These are phyloP conservation scores for Pteropus alecto DNA, from an alignment of 2,113 vertebrate species.

Conservation along the genomic window DNA sequence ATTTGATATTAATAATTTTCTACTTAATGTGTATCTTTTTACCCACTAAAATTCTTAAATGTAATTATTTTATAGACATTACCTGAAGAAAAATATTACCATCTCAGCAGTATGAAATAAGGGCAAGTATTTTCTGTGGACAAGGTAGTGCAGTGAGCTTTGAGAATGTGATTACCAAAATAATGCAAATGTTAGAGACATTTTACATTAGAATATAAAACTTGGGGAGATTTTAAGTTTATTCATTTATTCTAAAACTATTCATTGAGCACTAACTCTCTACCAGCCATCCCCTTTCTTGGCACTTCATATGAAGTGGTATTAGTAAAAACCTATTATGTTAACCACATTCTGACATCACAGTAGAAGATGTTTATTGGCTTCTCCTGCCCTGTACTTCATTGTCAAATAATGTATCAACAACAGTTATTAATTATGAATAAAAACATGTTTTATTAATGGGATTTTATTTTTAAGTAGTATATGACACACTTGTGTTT, in stretches of 20 bases:
- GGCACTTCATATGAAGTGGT: neutral
- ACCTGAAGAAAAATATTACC: neutral
- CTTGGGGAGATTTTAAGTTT: neutral
- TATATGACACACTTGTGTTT: neutral
- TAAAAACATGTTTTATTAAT: neutral
- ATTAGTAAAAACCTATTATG: neutral
- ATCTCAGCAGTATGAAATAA: neutral
- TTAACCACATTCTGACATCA: neutral
- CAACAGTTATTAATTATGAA: neutral
- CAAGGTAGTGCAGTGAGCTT: neutral
- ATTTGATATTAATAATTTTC: neutral
- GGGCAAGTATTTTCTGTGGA: neutral
- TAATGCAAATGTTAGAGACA: neutral
- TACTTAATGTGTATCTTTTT: neutral
- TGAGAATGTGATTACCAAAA: neutral
- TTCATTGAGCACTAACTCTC: neutral
- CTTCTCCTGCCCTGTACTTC: neutral
- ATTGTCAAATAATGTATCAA: neutral
- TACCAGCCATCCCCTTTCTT: neutral
- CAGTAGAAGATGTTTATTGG: neutral
- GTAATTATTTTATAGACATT: neutral
- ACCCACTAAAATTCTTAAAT: neutral
- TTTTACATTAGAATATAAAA: neutral
- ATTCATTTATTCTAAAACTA: neutral
- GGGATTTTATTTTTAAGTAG: neutral